These are phyloP conservation scores for Clanis bilineata DNA, from an alignment of 2,888 invertebrate species.

Conservation along the genomic window DNA sequence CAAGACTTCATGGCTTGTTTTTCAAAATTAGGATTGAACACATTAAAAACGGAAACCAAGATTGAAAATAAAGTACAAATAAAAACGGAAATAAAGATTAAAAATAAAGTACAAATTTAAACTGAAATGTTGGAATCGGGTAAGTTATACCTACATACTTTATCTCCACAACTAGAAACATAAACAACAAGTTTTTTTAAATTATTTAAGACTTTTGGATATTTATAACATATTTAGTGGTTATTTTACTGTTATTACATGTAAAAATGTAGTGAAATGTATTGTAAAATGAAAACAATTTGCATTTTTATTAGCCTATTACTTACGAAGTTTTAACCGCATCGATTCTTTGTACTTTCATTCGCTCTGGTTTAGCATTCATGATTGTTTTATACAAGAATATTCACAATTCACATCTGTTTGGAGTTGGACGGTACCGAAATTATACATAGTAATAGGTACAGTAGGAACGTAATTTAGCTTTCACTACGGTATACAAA, in stretches of 20 bases:
- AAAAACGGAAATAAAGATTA: not conserved
- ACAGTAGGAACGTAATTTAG: too few relatives aligned
- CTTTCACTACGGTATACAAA: too few relatives aligned
- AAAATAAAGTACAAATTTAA: not conserved
- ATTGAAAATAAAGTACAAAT: not conserved
- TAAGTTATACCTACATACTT: not conserved
- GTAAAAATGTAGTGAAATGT: not conserved
- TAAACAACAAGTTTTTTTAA: not conserved
- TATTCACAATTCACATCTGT: too few relatives aligned
- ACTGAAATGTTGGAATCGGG: not conserved
- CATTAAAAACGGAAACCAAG: not conserved
- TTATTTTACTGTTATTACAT: constrained; percentile 16
- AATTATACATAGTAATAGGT: too few relatives aligned
- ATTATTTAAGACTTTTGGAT: not conserved
- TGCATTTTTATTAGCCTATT: not conserved
- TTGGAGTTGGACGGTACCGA: too few relatives aligned
- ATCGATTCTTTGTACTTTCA: not conserved
- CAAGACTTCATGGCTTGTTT: too few relatives aligned
- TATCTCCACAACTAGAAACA: not conserved
- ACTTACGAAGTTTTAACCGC: not conserved
- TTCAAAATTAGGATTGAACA: too few relatives aligned
- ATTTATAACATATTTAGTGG: not conserved
- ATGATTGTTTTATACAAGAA: too few relatives aligned
- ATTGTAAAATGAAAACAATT: not conserved
- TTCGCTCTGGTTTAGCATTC: not conserved